phyloP scores from a whole-genome alignment of 2,888 invertebrate genomes.

The Zygogramma bicolorata region DNA sequence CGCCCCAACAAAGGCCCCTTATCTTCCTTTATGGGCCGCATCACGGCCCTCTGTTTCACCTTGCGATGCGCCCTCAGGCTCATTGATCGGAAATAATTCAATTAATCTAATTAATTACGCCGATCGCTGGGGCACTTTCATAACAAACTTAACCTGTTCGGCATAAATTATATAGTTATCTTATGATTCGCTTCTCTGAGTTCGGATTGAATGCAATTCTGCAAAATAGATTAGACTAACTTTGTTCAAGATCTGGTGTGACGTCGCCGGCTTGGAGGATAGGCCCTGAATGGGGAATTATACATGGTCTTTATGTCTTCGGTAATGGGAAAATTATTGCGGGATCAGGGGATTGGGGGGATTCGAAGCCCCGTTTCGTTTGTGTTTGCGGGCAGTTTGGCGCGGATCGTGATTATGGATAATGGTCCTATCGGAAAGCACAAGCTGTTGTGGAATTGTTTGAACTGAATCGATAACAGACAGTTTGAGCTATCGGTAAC shows the following conservation, averaged over 20 bases:
- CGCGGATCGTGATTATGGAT: neutral
- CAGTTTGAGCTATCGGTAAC: too few species aligned
- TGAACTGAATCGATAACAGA: too few species aligned
- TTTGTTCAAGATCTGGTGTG: constrained; percentile 43
- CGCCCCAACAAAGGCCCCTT: constrained; percentile 7
- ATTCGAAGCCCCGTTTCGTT: neutral
- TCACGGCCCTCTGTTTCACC: constrained; percentile 9
- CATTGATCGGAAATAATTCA: constrained; percentile 57
- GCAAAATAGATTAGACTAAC: constrained; percentile 45
- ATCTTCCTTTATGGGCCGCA: constrained; percentile 9
- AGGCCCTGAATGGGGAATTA: constrained; percentile 31
- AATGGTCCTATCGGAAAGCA: too few species aligned
- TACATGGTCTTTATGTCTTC: constrained; percentile 34
- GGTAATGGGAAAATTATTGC: constrained; percentile 24
- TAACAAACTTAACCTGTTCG: constrained; percentile 48
- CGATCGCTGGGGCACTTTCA: constrained; percentile 38
- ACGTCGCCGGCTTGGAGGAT: constrained; percentile 23
- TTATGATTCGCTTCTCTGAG: constrained; percentile 47
- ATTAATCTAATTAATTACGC: constrained; percentile 55
- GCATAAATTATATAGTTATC: constrained; percentile 49
- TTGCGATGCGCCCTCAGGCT: constrained; percentile 38
- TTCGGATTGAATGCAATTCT: constrained; percentile 48
- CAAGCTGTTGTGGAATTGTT: too few species aligned
- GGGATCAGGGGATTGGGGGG: constrained; percentile 8
- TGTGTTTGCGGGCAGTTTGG: neutral